Base-by-base conservation (phyloP, 1,140 invertebrate genomes). In the Drosophila murphyi region DNA sequence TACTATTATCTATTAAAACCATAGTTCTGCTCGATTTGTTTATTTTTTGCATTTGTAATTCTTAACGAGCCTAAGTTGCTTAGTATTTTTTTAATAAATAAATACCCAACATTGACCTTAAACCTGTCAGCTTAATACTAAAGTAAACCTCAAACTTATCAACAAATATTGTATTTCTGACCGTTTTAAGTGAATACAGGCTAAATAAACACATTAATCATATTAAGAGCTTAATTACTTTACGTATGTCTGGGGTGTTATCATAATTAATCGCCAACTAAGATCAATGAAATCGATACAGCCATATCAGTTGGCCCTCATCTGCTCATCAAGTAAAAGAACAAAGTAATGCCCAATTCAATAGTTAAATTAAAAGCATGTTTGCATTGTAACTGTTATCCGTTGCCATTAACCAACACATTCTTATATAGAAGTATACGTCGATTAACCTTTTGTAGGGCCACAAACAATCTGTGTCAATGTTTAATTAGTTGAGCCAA, bases 201-300 rank as follows among this genome's bases (percentile, higher is more conserved):
- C 6, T 48, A 48, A 54, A 34, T 12, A n/a, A 7, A 8, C 34
- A 28, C 20, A 68, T 56, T 37, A 69, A 69, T 55, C 55, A 45
- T 7, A n/a, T 67, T 54, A 35, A n/a, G 51, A 37, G 62, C 62
- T 67, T 51, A 59, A 72, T 57, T 57, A 57, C 45, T 43, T 43
- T 69, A 78, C 74, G 45, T 41, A 62, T 60, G 70, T 69, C 65
- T 69, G 43, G 61, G 70, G 74, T 81, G 48, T 69, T 72, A 78
- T 86, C 43, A 73, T 76, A 76, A 76, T 87, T 79, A 87, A 87
- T 87, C 69, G 70, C 48, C 20, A 51, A 20, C 20, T 64, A 47
- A 54, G 56, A 79, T 57, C 39, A 47, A 62, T 51, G 54, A 68
- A 72, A 67, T 60, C 54, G 57, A 73, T 76, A 61, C 51, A 35